These are phyloP conservation scores for Picus viridis DNA, from an alignment of 2,797 vertebrate species.

Conservation along the genomic window DNA sequence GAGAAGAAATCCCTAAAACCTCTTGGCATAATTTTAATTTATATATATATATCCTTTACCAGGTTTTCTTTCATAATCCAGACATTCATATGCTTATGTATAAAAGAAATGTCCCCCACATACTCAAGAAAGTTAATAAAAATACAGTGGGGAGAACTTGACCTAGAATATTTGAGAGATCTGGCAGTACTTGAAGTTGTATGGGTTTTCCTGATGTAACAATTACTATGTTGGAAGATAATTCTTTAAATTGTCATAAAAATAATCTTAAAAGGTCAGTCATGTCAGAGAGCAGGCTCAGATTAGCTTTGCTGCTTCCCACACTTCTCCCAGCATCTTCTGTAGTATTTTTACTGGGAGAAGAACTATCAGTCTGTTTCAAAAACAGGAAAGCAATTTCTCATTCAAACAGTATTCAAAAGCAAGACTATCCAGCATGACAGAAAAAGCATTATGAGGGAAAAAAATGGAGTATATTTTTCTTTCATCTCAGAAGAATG, in stretches of 20 bases:
- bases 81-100: not conserved
- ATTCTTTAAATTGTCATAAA: not conserved
- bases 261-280: not conserved
- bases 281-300: not conserved
- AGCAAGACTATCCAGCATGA: not conserved
- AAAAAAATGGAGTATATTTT: not conserved
- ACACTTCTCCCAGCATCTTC: not conserved
- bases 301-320: not conserved
- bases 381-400: not conserved
- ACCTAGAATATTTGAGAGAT: not conserved
- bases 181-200: not conserved
- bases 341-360: not conserved
- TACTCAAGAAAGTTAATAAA: not conserved
- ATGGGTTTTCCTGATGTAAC: not conserved
- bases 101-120: not conserved
- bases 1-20: not conserved
- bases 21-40: not conserved
- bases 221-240: not conserved
- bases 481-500: not conserved
- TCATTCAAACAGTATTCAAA: not conserved
- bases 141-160: not conserved
- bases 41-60: not conserved
- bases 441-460: not conserved
- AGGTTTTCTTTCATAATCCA: not conserved
- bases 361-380: not conserved